Evolutionary conservation across 2,797 vertebrate species (phyloP).

Genomic region (Mastacembelus armatus): DNA sequence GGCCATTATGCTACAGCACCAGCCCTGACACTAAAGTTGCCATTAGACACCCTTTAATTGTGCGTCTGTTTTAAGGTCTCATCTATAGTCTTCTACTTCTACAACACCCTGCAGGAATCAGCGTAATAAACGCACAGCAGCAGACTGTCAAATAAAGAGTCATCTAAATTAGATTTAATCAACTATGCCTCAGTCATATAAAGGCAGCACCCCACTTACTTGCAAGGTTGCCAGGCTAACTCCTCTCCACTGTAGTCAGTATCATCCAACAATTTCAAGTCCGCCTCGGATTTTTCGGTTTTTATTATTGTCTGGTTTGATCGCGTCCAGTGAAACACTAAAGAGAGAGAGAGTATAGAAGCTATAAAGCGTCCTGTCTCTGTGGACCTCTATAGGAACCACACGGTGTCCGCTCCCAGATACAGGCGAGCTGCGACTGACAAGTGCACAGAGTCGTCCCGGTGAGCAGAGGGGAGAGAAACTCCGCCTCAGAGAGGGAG

Average conservation of each 20-base stretch:
- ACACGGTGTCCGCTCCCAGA: slow-evolving; percentile 45
- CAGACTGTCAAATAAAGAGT: background rate
- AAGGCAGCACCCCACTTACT: slow-evolving; percentile 68
- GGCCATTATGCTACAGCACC: background rate
- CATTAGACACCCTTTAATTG: background rate
- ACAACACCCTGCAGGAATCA: background rate
- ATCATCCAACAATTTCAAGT: slow-evolving; percentile 39
- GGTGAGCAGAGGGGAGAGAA: slow-evolving; percentile 63
- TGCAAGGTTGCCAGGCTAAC: slow-evolving; percentile 53
- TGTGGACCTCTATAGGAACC: slow-evolving; percentile 2
- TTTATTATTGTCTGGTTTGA: background rate
- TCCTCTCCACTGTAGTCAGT: slow-evolving; percentile 45
- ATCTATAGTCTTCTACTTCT: background rate
- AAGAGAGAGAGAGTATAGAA: background rate
- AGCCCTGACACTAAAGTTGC: slow-evolving; percentile 40
- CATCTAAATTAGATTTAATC: background rate
- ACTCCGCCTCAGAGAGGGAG: slow-evolving; percentile 72
- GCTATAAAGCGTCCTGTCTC: slow-evolving; percentile 24
- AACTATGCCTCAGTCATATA: background rate
- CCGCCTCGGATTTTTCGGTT: slow-evolving; percentile 1
- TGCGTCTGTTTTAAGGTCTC: background rate
- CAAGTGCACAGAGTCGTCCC: slow-evolving; percentile 71
- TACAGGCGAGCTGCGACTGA: slow-evolving; percentile 72
- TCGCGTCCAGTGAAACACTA: background rate
- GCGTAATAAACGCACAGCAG: background rate